A percentile compares a stretch with the other conserved stretches of the same genome.
These are phyloP conservation scores for Mastacembelus armatus DNA, from an alignment of 2,797 vertebrate species.

Conservation along the genomic window DNA sequence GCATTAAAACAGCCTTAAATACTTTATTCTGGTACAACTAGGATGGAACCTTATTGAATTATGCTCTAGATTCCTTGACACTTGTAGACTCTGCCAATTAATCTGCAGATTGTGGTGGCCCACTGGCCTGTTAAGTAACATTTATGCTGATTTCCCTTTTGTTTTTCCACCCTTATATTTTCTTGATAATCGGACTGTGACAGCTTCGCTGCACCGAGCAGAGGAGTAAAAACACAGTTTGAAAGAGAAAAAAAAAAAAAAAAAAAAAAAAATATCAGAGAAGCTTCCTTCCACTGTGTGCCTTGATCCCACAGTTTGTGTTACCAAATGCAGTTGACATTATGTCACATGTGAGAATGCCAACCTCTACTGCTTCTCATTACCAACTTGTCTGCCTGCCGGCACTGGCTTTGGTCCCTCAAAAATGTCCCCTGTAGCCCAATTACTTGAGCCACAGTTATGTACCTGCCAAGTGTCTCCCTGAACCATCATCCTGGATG, in stretches of 20 bases:
- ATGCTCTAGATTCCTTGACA: slow-evolving; percentile 20
- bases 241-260: slow-evolving; percentile 17
- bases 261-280: slow-evolving; percentile 23
- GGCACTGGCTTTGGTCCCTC: slow-evolving; percentile 56
- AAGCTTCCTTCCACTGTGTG: slow-evolving; percentile 7
- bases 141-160: slow-evolving; percentile 56
- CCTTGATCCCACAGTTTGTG: slow-evolving; percentile 54
- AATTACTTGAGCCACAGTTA: slow-evolving; percentile 73
- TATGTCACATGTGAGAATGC: slow-evolving; percentile 46
- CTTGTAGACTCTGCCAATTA: slow-evolving; percentile 52
- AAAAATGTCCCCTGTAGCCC: slow-evolving; percentile 71
- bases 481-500: slow-evolving; percentile 39
- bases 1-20: slow-evolving; percentile 7
- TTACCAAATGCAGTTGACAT: slow-evolving; percentile 58
- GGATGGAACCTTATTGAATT: slow-evolving; percentile 24
- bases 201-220: slow-evolving; percentile 33
- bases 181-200: slow-evolving; percentile 67
- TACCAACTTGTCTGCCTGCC: slow-evolving; percentile 57
- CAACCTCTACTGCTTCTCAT: slow-evolving; percentile 65
- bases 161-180: slow-evolving; percentile 51
- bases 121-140: slow-evolving; percentile 55
- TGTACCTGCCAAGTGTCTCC: slow-evolving; percentile 71
- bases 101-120: slow-evolving; percentile 23
- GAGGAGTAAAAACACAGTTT: slow-evolving; percentile 24
- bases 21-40: not conserved